Percentiles rank a stretch among this genome's conserved stretches.
Conservation (phyloP, 2,797 vertebrate species). For the Parauchenoglanis ngamensis region DNA sequence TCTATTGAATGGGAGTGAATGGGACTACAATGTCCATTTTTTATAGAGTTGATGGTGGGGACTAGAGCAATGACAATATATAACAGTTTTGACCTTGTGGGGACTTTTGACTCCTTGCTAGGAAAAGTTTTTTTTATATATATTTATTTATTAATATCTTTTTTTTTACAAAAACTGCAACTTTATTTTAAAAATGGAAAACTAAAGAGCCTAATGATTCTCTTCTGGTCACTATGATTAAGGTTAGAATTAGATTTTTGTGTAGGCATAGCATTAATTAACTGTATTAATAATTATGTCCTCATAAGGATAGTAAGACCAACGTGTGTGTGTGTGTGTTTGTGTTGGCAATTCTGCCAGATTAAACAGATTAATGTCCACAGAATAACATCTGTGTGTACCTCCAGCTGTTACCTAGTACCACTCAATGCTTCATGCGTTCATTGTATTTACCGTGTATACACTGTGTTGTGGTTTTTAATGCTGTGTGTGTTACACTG, state of each 20-base stretch:
- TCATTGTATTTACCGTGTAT: slow-evolving; percentile 38
- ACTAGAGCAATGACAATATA: not conserved
- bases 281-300: not conserved
- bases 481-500: slow-evolving; percentile 18
- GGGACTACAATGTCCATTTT: not conserved
- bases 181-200: too few species aligned
- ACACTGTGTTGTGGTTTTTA: slow-evolving; percentile 17
- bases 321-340: not conserved
- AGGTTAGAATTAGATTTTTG: not conserved
- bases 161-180: too few species aligned
- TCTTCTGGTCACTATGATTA: not conserved
- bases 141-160: too few species aligned
- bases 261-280: not conserved
- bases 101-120: too few species aligned
- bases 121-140: too few species aligned
- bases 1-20: too few species aligned
- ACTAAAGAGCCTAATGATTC: not conserved
- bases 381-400: slow-evolving; percentile 38
- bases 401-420: slow-evolving; percentile 43
- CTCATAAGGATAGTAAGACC: not conserved
- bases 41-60: not conserved
- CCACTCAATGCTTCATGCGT: slow-evolving; percentile 43
- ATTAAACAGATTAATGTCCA: slow-evolving; percentile 42
- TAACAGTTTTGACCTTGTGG: not conserved
- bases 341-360: slow-evolving; percentile 23